phyloP scores from a whole-genome alignment of 2,888 invertebrate genomes.

The Drosophila pegasa region DNA sequence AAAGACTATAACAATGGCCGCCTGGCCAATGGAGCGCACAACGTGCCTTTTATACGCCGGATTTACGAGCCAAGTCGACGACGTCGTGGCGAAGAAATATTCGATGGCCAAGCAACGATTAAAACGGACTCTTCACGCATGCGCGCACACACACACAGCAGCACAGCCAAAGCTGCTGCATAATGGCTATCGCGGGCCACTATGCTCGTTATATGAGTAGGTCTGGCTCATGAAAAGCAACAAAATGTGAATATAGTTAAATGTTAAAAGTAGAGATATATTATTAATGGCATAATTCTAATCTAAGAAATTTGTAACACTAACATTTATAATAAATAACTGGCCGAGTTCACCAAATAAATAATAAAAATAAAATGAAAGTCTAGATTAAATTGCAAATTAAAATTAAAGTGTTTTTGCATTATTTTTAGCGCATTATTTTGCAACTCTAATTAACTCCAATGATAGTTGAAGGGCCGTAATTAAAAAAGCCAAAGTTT shows the following conservation, averaged over 20 bases:
- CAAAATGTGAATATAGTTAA: not conserved
- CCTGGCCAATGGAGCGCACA: conserved; percentile 71
- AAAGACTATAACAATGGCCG: conserved; percentile 66
- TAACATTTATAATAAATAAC: too few relatives aligned
- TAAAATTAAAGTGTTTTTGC: too few relatives aligned
- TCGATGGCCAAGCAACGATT: conserved; percentile 80
- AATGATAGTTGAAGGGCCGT: too few relatives aligned
- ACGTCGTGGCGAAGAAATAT: conserved; percentile 77
- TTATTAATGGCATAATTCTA: too few relatives aligned
- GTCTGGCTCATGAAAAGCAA: accelerated
- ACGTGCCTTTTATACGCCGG: conserved; percentile 77
- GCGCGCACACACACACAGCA: conserved; percentile 64
- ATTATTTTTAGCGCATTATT: too few relatives aligned
- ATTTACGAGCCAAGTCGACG: conserved; percentile 76
- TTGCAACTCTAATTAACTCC: too few relatives aligned
- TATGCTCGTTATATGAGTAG: conserved; percentile 26
- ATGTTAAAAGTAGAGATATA: not conserved
- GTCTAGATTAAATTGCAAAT: too few relatives aligned
- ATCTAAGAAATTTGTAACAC: too few relatives aligned
- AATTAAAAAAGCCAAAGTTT: too few relatives aligned
- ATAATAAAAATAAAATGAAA: too few relatives aligned
- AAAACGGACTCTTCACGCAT: conserved; percentile 83
- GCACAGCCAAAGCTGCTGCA: conserved; percentile 44
- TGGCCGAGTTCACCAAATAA: too few relatives aligned
- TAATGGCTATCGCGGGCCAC: conserved; percentile 38